These are phyloP conservation scores for Otus sunia DNA, from an alignment of 2,113 vertebrate species.

Conservation along the genomic window DNA sequence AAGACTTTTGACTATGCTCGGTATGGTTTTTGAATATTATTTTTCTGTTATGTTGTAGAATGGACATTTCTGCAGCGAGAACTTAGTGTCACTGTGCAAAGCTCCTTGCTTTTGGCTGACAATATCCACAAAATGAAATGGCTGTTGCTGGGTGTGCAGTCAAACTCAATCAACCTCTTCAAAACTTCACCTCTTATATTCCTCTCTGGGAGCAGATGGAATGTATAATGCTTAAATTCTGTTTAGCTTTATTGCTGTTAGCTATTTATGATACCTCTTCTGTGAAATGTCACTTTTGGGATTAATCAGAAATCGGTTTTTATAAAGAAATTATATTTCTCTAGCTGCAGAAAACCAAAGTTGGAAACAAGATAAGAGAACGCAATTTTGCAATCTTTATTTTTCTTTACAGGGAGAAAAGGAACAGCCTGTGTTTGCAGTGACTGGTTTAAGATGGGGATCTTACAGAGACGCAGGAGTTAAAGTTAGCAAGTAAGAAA, in stretches of 20 bases:
- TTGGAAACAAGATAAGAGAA: background rate
- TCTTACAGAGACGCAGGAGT: slow-evolving; percentile 88
- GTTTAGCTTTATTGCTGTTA: background rate
- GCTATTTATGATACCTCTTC: background rate
- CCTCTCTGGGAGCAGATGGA: background rate
- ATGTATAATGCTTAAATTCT: background rate
- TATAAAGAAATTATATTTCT: background rate
- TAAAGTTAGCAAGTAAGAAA: slow-evolving; percentile 90
- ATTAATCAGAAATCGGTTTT: background rate
- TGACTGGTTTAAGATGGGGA: slow-evolving; percentile 92
- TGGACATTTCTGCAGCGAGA: background rate
- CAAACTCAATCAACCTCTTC: background rate
- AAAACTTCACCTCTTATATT: background rate
- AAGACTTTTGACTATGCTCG: background rate
- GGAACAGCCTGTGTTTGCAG: slow-evolving; percentile 92
- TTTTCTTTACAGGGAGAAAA: slow-evolving; percentile 84
- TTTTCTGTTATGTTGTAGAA: background rate
- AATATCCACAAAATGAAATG: background rate
- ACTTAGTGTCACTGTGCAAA: background rate
- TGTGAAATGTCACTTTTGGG: background rate
- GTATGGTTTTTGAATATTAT: background rate
- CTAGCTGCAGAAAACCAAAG: background rate
- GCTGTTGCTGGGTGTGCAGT: background rate
- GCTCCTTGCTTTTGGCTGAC: background rate
- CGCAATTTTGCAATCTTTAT: background rate